A percentile compares a stretch with the other conserved stretches of the same genome.
These are phyloP conservation scores for Myotis davidii DNA, from an alignment of 2,113 vertebrate species.

Conservation along the genomic window DNA sequence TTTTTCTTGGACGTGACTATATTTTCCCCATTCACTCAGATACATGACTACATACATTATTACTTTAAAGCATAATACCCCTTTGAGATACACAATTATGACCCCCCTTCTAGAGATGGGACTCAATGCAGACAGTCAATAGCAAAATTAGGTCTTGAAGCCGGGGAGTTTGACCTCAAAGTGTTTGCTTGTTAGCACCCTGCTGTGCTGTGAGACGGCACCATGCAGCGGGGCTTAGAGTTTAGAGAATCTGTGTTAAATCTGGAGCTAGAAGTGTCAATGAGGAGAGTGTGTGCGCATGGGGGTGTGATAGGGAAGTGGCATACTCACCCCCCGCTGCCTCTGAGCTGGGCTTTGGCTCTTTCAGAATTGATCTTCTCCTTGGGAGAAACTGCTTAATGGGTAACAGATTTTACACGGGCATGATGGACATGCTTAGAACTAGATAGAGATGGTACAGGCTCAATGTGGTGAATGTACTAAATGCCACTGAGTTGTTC, in stretches of 20 bases:
- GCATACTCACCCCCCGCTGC: accelerated
- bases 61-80: neutral
- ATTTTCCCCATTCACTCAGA: neutral
- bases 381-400: neutral
- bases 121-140: neutral
- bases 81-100: neutral
- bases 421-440: neutral
- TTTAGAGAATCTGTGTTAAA: neutral
- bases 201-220: neutral
- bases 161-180: neutral
- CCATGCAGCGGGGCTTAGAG: neutral
- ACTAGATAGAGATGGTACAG: neutral
- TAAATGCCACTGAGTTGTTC: neutral
- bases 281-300: too few relatives aligned
- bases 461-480: neutral
- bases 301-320: too few relatives aligned
- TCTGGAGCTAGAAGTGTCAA: neutral
- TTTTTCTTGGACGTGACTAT: neutral
- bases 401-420: neutral
- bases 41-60: neutral
- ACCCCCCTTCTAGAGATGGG: neutral
- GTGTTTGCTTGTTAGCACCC: neutral
- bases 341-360: neutral
- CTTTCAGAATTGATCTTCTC: neutral
- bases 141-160: neutral